Conservation (phyloP, 2,797 vertebrate species). For the Chelonia mydas region DNA sequence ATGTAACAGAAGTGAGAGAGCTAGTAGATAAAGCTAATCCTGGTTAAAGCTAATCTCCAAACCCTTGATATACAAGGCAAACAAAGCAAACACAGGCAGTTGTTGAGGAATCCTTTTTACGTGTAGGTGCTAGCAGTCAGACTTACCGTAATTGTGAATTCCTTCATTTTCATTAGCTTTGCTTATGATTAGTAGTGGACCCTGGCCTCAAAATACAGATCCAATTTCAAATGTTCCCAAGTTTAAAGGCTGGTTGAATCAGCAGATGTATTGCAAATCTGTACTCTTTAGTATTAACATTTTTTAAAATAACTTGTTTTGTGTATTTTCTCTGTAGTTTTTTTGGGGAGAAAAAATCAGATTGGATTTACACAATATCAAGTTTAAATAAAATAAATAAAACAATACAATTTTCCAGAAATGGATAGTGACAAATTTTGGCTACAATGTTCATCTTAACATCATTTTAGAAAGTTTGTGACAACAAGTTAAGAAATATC, state of each 20-base stretch:
- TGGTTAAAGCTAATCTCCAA: constrained; percentile 17
- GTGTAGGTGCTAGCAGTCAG: constrained; percentile 25
- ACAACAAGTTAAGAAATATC: not conserved
- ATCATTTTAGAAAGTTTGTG: not conserved
- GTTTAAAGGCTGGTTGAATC: constrained; percentile 12
- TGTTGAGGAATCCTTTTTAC: constrained; percentile 44
- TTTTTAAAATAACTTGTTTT: not conserved
- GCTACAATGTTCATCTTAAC: not conserved
- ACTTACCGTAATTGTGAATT: constrained; percentile 18
- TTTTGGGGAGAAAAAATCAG: not conserved
- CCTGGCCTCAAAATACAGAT: constrained; percentile 5
- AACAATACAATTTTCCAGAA: not conserved
- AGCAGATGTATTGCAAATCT: not conserved
- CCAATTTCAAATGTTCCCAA: not conserved
- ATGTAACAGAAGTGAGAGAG: constrained; percentile 24
- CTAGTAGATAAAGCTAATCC: constrained; percentile 1
- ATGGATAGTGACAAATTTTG: not conserved
- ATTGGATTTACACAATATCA: not conserved
- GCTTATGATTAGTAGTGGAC: constrained; percentile 41
- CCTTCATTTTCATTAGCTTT: constrained; percentile 38
- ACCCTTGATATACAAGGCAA: not conserved
- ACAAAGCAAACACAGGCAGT: not conserved
- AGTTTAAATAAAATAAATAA: not conserved
- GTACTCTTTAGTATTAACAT: not conserved
- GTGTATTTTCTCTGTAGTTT: not conserved